These are phyloP conservation scores for Calliopsis andreniformis DNA, from an alignment of 1,140 invertebrate species.

Conservation along the genomic window DNA sequence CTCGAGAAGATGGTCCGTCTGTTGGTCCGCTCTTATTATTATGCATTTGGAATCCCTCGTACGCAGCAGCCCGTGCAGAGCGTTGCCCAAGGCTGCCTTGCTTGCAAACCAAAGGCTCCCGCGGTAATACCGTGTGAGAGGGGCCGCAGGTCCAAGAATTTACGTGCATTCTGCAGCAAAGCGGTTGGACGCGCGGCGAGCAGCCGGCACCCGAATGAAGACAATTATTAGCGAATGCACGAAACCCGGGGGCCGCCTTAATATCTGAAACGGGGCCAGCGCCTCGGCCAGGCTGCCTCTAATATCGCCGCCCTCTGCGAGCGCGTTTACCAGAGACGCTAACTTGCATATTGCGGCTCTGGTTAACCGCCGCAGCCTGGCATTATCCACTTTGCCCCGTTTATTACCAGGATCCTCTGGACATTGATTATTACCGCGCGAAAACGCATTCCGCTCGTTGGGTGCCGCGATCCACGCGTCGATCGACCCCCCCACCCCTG, in stretches of 20 bases:
- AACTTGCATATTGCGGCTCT: slow-evolving; percentile 58
- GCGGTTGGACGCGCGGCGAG: slow-evolving; percentile 10
- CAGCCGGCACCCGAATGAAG: slow-evolving; percentile 42
- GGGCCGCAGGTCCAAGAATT: slow-evolving; percentile 25
- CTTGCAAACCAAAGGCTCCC: slow-evolving; percentile 9
- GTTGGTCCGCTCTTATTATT: too few relatives aligned
- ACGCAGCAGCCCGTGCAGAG: too few relatives aligned
- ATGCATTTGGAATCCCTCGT: too few relatives aligned
- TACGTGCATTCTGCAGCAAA: slow-evolving; percentile 22
- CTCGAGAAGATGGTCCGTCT: too few relatives aligned
- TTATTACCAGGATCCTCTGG: slow-evolving; percentile 47
- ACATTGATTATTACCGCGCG: slow-evolving; percentile 60
- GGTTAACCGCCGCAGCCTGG: slow-evolving; percentile 47
- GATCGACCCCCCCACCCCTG: slow-evolving; percentile 42
- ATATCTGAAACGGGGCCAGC: slow-evolving; percentile 30
- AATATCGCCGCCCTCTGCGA: slow-evolving; percentile 37
- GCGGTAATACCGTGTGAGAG: slow-evolving; percentile 20
- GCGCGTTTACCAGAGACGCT: slow-evolving; percentile 30
- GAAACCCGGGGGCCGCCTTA: slow-evolving; percentile 27
- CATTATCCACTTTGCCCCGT: slow-evolving; percentile 64
- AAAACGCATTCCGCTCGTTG: slow-evolving; percentile 39
- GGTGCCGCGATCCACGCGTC: slow-evolving; percentile 16
- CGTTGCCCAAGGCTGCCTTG: too few relatives aligned
- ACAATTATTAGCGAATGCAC: slow-evolving; percentile 46
- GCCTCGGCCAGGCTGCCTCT: slow-evolving; percentile 17